A percentile compares a stretch with the other conserved stretches of the same genome.
These are phyloP conservation scores for Cacajao melanocephalus DNA, from an alignment of 2,797 vertebrate species.

Conservation along the genomic window DNA sequence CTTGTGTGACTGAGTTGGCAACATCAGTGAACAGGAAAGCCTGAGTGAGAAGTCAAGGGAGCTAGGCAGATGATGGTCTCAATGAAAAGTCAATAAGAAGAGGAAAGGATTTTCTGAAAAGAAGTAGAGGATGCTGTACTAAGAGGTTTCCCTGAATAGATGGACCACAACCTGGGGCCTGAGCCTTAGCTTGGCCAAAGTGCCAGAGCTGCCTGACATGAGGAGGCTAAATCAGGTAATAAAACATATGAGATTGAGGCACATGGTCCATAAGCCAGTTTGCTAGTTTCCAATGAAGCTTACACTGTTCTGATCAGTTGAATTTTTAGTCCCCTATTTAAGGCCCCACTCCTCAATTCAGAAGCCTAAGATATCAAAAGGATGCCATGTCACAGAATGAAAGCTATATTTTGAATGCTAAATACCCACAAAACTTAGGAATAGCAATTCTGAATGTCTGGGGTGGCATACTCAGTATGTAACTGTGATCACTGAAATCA, in stretches of 20 bases:
- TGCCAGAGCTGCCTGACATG: neutral
- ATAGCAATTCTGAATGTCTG: neutral
- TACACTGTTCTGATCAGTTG: neutral
- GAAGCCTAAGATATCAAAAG: neutral
- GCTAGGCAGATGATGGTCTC: neutral
- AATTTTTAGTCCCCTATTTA: neutral
- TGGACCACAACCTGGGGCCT: neutral
- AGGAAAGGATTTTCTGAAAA: neutral
- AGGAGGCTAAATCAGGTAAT: neutral
- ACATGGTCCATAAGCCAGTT: neutral
- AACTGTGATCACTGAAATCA: neutral
- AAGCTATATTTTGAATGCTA: neutral
- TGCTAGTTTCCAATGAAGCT: neutral
- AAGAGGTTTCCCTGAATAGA: neutral
- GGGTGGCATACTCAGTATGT: neutral
- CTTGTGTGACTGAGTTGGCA: neutral
- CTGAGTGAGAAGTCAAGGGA: neutral
- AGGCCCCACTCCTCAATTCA: neutral
- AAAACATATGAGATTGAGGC: neutral
- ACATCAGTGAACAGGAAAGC: neutral
- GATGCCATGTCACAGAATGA: neutral
- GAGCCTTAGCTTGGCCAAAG: neutral
- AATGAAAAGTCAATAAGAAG: neutral
- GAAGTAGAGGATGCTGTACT: neutral
- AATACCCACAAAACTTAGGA: too few relatives aligned